A percentile compares a stretch with the other conserved stretches of the same genome.
Conservation (phyloP, 2,888 invertebrate genomes). For the Geotrupes spiniger region DNA sequence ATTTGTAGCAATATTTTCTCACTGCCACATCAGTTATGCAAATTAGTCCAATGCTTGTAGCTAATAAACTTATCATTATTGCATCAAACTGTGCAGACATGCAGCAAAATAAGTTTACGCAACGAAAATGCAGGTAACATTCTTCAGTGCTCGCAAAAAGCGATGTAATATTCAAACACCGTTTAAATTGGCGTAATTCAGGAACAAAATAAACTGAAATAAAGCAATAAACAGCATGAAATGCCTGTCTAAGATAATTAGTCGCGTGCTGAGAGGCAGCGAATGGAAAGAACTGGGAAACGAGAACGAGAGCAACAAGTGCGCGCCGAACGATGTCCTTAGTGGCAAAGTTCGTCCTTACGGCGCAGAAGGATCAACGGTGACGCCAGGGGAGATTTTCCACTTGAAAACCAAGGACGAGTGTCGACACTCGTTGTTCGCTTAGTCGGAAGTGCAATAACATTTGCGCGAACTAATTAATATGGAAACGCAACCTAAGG, state of each 20-base stretch:
- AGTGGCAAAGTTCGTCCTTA: constrained; percentile 17
- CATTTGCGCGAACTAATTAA: too few relatives aligned
- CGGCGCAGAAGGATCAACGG: constrained; percentile 24
- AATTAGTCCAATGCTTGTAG: too few relatives aligned
- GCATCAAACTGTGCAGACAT: too few relatives aligned
- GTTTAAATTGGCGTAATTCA: constrained; percentile 6
- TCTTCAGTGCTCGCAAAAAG: constrained; percentile 1
- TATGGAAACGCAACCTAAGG: too few relatives aligned
- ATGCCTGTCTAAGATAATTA: constrained; percentile 37
- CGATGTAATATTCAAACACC: background rate
- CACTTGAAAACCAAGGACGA: constrained; percentile 17
- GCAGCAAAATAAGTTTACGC: too few relatives aligned
- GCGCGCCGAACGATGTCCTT: constrained; percentile 28
- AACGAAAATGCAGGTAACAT: too few relatives aligned
- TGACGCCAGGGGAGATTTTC: constrained; percentile 25
- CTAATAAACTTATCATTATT: too few relatives aligned
- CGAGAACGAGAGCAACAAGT: constrained; percentile 37
- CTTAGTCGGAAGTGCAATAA: too few relatives aligned
- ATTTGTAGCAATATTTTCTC: too few relatives aligned
- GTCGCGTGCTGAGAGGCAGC: constrained; percentile 37
- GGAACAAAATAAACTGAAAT: constrained; percentile 20
- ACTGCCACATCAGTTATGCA: too few relatives aligned
- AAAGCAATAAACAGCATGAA: constrained; percentile 32
- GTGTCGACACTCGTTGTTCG: background rate
- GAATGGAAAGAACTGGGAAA: constrained; percentile 33